These are phyloP conservation scores for Nannobrachium achirus DNA, from an alignment of 2,113 vertebrate species.

Conservation along the genomic window DNA sequence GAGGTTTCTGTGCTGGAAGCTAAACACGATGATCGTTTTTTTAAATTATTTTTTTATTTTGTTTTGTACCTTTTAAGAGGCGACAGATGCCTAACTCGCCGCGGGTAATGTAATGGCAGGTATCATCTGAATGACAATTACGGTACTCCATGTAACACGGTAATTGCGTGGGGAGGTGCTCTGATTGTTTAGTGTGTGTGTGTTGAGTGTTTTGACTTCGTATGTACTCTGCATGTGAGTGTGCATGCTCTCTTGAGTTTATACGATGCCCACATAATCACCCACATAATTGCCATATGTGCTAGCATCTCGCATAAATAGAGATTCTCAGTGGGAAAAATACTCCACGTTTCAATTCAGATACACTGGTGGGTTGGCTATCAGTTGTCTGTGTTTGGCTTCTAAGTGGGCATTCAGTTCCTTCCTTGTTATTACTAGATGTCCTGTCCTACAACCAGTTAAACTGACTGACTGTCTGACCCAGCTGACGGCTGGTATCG, in stretches of 20 bases:
- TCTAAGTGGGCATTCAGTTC: not conserved
- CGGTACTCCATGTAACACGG: constrained; percentile 18
- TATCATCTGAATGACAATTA: not conserved
- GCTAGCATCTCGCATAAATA: not conserved
- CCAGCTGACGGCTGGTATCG: too few relatives aligned
- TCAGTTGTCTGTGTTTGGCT: not conserved
- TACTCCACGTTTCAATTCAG: not conserved
- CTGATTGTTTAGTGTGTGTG: constrained; percentile 15
- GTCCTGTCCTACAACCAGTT: too few relatives aligned
- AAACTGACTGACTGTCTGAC: too few relatives aligned
- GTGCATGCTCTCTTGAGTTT: too few relatives aligned
- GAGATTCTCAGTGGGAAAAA: not conserved
- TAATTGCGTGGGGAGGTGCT: constrained; percentile 17
- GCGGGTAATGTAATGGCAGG: not conserved
- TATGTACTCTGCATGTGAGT: not conserved
- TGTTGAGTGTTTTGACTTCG: too few relatives aligned
- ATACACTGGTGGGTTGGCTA: not conserved
- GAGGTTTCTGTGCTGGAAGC: too few relatives aligned
- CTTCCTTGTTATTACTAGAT: too few relatives aligned
- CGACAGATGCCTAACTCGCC: constrained; percentile 1
- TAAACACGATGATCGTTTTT: too few relatives aligned
- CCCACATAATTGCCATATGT: constrained; percentile 13
- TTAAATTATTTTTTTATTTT: too few relatives aligned
- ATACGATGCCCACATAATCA: constrained; percentile 7
- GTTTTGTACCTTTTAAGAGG: not conserved